Evolutionary conservation across 2,113 vertebrate species (phyloP), one percentile per base, ranked within the genome.

Genomic region (Donacobius atricapilla): DNA sequence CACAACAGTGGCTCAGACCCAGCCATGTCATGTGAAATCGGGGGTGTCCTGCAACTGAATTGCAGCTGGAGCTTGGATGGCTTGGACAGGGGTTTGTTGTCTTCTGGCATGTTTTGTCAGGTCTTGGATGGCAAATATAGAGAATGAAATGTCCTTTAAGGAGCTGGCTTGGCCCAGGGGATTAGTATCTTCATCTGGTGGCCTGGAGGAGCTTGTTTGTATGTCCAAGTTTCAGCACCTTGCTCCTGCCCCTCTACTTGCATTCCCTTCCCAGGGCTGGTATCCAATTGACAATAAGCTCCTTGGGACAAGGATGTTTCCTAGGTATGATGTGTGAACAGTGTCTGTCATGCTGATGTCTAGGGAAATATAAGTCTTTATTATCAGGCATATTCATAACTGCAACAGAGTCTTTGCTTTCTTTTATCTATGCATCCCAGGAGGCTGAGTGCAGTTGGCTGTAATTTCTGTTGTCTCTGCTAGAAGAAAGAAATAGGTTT

Each of bases 1-100:
- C 31, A 5, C 1, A 1, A n/a, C 0, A 3, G 45, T 1, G 0
- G 24, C 76, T 90, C 1, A 2, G 18, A 66, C 64, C 37, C 30
- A 85, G 15, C 40, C 45, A 3, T 58, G 30, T 81, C 12, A 1
- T 44, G 47, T 33, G 35, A 65, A 80, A 56, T 39, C 2, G 3
- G 35, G n/a, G 3, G 50, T 4, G 15, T 87, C 33, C 47, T 89
- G 72, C 53, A 60, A 51, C 13, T 16, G 48, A 88, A 61, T 53
- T 80, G 75, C 30, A 77, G 33, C 53, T 87, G 82, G 51, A 71
- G 39, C 28, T 91, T 56, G n/a, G 68, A 37, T 50, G 30, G 24
- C n/a, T 39, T 70, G 17, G 28, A 15, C 2, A 4, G 47, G 2
- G 0, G 8, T 70, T 81, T 91, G 42, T n/a, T 83, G 27, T 64